phyloP scores from a whole-genome alignment of 2,888 invertebrate species.

The Cheilosia pagana region DNA sequence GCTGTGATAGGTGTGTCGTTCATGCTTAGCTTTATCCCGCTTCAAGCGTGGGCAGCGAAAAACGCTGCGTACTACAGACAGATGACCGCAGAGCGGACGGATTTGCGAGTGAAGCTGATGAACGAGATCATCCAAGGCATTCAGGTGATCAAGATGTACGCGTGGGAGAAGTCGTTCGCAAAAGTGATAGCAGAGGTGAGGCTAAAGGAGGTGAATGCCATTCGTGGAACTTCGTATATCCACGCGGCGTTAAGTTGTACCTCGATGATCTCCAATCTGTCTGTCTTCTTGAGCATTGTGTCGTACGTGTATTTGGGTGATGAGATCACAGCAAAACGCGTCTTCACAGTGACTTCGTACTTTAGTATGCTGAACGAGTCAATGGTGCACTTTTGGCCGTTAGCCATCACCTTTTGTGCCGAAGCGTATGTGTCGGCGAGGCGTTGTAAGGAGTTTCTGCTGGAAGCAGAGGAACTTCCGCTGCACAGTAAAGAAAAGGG shows the following conservation, averaged over 20 bases:
- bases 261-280: conserved; percentile 91
- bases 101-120: conserved; percentile 94
- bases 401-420: conserved; percentile 90
- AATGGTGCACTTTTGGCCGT: conserved; percentile 91
- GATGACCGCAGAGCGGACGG: conserved; percentile 91
- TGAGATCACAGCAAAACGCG: conserved; percentile 88
- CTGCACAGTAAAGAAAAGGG: conserved; percentile 65
- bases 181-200: conserved; percentile 89
- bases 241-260: conserved; percentile 88
- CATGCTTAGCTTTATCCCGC: conserved; percentile 89
- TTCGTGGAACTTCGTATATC: conserved; percentile 88
- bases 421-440: conserved; percentile 90
- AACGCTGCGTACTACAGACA: conserved; percentile 87
- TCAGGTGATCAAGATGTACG: conserved; percentile 94
- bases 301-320: conserved; percentile 87
- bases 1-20: conserved; percentile 89
- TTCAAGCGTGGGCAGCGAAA: conserved; percentile 90
- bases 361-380: conserved; percentile 91
- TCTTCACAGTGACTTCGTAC: conserved; percentile 91
- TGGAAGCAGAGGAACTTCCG: conserved; percentile 80
- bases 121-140: conserved; percentile 94
- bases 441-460: conserved; percentile 88
- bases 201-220: conserved; percentile 88
- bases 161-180: conserved; percentile 93
- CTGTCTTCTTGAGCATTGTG: conserved; percentile 90